A percentile compares a stretch with the other conserved stretches of the same genome.
These are phyloP conservation scores for Oryzias celebensis DNA, from an alignment of 2,113 vertebrate species.

Conservation along the genomic window DNA sequence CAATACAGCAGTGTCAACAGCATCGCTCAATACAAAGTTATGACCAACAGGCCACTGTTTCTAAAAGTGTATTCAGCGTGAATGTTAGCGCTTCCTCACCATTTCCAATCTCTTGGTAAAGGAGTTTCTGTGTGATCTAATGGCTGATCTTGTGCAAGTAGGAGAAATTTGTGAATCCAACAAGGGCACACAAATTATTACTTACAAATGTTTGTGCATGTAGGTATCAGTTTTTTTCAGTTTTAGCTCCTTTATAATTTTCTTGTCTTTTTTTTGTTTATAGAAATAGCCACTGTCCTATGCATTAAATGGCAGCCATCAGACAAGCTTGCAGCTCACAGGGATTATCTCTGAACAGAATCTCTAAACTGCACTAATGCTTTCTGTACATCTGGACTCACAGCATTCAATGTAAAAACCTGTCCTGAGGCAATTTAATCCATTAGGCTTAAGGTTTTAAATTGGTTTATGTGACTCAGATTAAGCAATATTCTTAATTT, in stretches of 20 bases:
- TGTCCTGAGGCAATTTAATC: constrained; percentile 15
- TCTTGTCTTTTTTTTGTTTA: neutral
- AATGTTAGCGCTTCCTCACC: neutral
- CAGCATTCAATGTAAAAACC: constrained; percentile 12
- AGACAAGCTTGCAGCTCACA: constrained; percentile 30
- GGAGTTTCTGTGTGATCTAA: no score
- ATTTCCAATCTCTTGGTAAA: no score
- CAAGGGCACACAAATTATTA: no score
- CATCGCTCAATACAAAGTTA: constrained; percentile 40
- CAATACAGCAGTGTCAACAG: constrained; percentile 31
- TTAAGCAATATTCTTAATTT: neutral
- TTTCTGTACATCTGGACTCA: constrained; percentile 17
- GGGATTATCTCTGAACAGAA: constrained; percentile 12
- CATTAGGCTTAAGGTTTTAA: constrained; percentile 6
- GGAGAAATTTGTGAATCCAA: no score
- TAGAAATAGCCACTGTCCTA: neutral
- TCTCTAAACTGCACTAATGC: constrained; percentile 14
- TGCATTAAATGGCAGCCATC: constrained; percentile 19
- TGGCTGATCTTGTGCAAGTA: no score
- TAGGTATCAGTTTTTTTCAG: no score
- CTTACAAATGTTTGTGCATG: no score
- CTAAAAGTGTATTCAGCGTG: constrained; percentile 1
- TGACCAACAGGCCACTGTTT: neutral
- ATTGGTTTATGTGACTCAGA: neutral
- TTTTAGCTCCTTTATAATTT: neutral